Conservation (phyloP, 2,113 vertebrate genomes). For the Ictalurus furcatus region DNA sequence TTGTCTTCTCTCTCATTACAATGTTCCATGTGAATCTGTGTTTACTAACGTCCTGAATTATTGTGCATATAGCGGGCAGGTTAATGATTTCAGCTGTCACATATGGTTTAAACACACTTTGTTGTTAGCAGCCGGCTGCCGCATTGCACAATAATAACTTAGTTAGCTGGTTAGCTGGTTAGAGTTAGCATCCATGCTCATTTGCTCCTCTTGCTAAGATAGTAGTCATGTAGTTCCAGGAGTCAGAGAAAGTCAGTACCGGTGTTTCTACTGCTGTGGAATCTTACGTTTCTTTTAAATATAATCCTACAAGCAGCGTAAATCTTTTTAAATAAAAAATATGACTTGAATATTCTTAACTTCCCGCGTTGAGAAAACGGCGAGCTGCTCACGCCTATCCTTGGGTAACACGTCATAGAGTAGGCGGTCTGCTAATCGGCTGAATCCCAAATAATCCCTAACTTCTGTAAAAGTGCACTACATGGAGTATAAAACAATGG, state of each 20-base stretch:
- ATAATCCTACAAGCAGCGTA: not conserved
- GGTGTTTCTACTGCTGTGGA: not conserved
- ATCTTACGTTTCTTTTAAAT: not conserved
- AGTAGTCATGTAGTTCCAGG: not conserved
- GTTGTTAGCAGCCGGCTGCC: not conserved
- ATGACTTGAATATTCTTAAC: not conserved
- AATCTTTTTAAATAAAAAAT: not conserved
- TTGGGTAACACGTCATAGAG: slow-evolving; percentile 1
- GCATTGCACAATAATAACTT: not conserved
- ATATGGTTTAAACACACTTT: not conserved
- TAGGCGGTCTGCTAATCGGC: not conserved
- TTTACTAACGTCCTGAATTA: not conserved
- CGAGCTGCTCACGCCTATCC: not conserved
- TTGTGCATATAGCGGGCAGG: not conserved
- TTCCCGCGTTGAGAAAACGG: slow-evolving; percentile 19
- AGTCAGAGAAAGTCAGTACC: not conserved
- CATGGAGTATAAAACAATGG: not conserved
- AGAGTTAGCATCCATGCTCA: not conserved
- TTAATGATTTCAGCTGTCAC: not conserved
- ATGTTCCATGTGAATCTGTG: slow-evolving; percentile 55
- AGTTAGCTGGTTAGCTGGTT: not conserved
- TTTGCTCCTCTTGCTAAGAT: not conserved
- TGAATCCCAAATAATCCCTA: not conserved
- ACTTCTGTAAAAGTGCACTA: not conserved
- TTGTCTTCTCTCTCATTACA: slow-evolving; percentile 31